Conservation (phyloP, 2,888 invertebrate genomes). For the Napeogenes inachia region DNA sequence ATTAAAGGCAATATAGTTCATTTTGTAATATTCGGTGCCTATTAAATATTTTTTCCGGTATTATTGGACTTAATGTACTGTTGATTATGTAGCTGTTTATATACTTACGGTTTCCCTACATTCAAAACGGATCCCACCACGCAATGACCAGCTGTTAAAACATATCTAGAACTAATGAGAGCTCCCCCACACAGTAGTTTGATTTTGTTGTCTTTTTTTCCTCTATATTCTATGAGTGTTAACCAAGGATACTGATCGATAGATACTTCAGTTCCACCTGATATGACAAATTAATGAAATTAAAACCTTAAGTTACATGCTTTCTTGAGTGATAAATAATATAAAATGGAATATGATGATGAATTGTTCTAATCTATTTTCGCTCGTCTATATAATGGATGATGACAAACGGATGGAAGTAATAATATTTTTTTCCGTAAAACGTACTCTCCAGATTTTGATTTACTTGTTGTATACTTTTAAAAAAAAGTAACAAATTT, state of each 20-base stretch:
- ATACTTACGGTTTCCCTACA: conserved; percentile 63
- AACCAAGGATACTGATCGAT: conserved; percentile 79
- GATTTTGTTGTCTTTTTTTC: background rate
- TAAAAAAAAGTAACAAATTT: too few species aligned
- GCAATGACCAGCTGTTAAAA: conserved; percentile 78
- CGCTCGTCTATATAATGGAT: too few species aligned
- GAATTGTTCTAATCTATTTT: too few species aligned
- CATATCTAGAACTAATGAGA: conserved; percentile 72
- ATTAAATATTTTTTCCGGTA: too few species aligned
- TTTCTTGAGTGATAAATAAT: background rate
- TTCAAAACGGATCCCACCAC: conserved; percentile 52
- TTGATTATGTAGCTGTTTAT: background rate
- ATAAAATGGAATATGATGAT: too few species aligned
- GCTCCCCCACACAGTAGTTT: conserved; percentile 52
- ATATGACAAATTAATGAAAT: background rate
- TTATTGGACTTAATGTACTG: too few species aligned
- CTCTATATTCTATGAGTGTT: conserved; percentile 64
- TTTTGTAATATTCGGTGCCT: too few species aligned
- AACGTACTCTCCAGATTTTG: too few species aligned
- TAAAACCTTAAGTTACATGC: background rate
- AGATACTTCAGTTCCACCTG: conserved; percentile 51
- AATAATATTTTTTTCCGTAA: too few species aligned
- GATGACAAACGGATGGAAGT: too few species aligned
- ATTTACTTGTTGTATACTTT: too few species aligned
- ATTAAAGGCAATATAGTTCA: too few species aligned